Conservation (phyloP, 2,888 invertebrate genomes). For the Drosophila kuntzei region DNA sequence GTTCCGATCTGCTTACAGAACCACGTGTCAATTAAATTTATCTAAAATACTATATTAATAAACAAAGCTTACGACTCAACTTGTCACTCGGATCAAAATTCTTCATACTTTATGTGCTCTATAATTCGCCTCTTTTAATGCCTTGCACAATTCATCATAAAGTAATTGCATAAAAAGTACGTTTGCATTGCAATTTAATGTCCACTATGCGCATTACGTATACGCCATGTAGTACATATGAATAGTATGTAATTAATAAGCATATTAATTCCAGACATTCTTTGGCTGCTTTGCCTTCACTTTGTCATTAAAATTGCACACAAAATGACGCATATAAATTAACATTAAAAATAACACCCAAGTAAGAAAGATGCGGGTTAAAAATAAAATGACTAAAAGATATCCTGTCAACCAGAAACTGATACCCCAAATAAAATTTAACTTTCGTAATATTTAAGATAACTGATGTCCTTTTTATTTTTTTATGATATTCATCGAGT, state of each 20-base stretch:
- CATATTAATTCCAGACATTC: conserved; percentile 50
- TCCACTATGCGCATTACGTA: conserved; percentile 15
- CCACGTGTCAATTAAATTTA: too few species aligned
- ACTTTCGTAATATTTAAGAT: neutral
- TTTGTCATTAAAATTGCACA: conserved; percentile 61
- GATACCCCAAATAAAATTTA: neutral
- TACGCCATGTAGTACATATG: conserved; percentile 29
- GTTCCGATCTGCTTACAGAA: too few species aligned
- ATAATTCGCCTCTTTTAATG: too few species aligned
- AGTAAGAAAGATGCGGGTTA: neutral
- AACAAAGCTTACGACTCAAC: too few species aligned
- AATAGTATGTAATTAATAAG: conserved; percentile 59
- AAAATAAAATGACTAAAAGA: neutral
- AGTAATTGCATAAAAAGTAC: neutral
- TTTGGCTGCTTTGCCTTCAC: conserved; percentile 27
- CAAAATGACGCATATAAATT: conserved; percentile 28
- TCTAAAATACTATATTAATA: too few species aligned
- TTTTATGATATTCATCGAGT: too few species aligned
- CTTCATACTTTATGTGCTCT: too few species aligned
- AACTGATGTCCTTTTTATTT: neutral
- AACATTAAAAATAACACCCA: conserved; percentile 12
- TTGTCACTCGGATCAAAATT: too few species aligned
- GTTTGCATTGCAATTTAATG: neutral
- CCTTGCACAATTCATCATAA: neutral
- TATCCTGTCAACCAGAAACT: conserved; percentile 14